Evolutionary conservation across 37 sponge, comb jelly and placozoan genomes (phyloP), one percentile per base, ranked within the genome.

Genomic region (Geodia barretti): DNA sequence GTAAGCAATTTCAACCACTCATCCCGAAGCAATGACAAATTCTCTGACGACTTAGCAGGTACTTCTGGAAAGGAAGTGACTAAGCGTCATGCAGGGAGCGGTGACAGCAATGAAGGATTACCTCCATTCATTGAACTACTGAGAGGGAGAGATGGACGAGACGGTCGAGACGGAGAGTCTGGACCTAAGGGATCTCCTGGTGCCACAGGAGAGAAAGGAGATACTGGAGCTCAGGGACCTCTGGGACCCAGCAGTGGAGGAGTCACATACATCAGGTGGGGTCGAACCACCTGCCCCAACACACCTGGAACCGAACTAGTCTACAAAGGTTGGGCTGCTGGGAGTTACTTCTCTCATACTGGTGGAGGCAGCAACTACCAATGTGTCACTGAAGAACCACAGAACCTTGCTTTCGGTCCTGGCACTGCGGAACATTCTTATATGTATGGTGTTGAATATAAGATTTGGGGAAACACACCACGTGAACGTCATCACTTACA

Each of bases 141-240:
- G 41, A 40, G 70, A 69, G 80, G 80, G 34, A 39, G 80, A n/a
- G 80, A 79, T 81, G 82, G 82, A 60, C 59, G 82, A 1, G 82
- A 81, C 58, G 82, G 82, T 21, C 72, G 62, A 21, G 63, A 70
- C 26, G 82, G 82, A n/a, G n/a, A n/a, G n/a, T n/a, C n/a, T n/a
- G n/a, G n/a, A n/a, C n/a, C n/a, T n/a, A n/a, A n/a, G n/a, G n/a
- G n/a, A n/a, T n/a, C n/a, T n/a, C n/a, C n/a, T n/a, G n/a, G n/a
- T n/a, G n/a, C n/a, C n/a, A n/a, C n/a, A n/a, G n/a, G n/a, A n/a
- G n/a, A n/a, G n/a, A n/a, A n/a, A n/a, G n/a, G n/a, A n/a, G n/a
- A n/a, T n/a, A n/a, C n/a, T n/a, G n/a, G n/a, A n/a, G n/a, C n/a
- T n/a, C n/a, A n/a, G n/a, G n/a, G n/a, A n/a, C n/a, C n/a, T n/a